A percentile compares a stretch with the other conserved stretches of the same genome.
phyloP scores from a whole-genome alignment of 2,113 vertebrate genomes.

The Coryphaenoides rupestris region DNA sequence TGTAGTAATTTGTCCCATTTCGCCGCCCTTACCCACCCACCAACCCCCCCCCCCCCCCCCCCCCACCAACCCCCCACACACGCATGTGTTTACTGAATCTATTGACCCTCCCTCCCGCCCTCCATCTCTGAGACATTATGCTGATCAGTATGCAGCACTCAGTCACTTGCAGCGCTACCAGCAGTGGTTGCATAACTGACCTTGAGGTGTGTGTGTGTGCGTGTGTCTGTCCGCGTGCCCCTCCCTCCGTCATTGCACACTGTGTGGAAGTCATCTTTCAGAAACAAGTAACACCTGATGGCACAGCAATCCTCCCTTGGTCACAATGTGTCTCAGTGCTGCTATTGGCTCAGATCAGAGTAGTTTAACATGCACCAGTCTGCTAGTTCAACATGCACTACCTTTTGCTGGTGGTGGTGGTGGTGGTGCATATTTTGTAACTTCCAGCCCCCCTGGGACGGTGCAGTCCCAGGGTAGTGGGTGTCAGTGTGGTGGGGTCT shows the following conservation, averaged over 20 bases:
- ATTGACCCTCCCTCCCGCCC: constrained; percentile 9
- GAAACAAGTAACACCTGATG: not conserved
- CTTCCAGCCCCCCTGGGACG: no score
- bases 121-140: constrained; percentile 32
- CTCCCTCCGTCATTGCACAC: not conserved
- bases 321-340: not conserved
- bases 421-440: no score
- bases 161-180: constrained; percentile 82
- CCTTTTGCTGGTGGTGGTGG: no score
- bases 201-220: constrained; percentile 58
- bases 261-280: not conserved
- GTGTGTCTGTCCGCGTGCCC: no score
- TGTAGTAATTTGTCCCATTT: no score
- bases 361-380: no score
- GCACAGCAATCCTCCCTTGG: not conserved
- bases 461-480: no score
- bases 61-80: no score
- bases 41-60: no score
- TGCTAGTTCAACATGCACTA: no score
- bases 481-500: no score
- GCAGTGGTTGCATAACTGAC: constrained; percentile 85
- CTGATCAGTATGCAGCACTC: constrained; percentile 81
- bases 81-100: no score
- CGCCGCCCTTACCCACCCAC: not conserved
- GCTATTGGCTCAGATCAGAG: not conserved